Evolutionary conservation across 1,140 invertebrate genomes (phyloP).

Genomic region (Oscheius sp.): DNA sequence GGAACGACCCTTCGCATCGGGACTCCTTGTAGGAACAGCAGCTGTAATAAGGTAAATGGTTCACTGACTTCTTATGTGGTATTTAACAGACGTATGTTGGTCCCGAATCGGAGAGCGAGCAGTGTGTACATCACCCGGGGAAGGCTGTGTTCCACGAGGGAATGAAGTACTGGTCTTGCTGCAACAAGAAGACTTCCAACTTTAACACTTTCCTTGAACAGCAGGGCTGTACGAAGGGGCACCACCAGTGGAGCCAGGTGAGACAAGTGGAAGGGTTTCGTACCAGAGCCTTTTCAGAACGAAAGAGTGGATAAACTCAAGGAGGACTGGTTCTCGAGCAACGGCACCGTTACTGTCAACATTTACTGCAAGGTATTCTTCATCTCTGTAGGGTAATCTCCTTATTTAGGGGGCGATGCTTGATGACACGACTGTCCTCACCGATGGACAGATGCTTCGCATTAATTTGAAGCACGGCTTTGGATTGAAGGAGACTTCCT

Average conservation of each 20-base stretch:
- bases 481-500: constrained; percentile 73
- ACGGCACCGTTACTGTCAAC: constrained; percentile 48
- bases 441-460: constrained; percentile 79
- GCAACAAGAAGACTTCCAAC: constrained; percentile 85
- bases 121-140: constrained; percentile 83
- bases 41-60: constrained; percentile 72
- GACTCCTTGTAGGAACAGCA: constrained; percentile 81
- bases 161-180: constrained; percentile 96
- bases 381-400: neutral
- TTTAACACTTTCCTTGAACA: constrained; percentile 87
- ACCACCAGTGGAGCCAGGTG: constrained; percentile 82
- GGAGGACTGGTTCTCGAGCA: constrained; percentile 56
- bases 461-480: constrained; percentile 77
- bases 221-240: constrained; percentile 75
- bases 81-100: constrained; percentile 70
- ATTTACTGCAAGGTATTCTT: constrained; percentile 52
- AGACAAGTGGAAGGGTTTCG: constrained; percentile 34
- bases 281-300: constrained; percentile 25
- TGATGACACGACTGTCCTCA: constrained; percentile 71
- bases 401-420: constrained; percentile 73
- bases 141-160: constrained; percentile 92
- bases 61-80: constrained; percentile 34
- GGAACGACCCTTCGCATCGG: constrained; percentile 67
- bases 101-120: constrained; percentile 68
- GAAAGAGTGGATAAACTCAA: constrained; percentile 41